These are phyloP conservation scores for Numenius phaeopus DNA, from an alignment of 2,797 vertebrate genomes.

Conservation along the genomic window DNA sequence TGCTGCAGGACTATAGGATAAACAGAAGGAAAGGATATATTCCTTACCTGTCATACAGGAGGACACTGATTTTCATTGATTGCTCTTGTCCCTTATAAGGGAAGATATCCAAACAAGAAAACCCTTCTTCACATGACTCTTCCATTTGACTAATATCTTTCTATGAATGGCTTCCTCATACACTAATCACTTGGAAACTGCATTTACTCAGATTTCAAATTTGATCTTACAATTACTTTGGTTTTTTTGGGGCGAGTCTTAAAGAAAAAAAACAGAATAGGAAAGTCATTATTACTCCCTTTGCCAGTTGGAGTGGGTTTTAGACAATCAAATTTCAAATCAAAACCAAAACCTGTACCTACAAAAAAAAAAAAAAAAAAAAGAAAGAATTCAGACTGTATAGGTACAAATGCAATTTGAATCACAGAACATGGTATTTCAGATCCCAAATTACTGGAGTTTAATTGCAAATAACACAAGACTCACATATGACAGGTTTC, in stretches of 20 bases:
- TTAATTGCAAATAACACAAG: constrained; percentile 9
- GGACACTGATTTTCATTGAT: neutral
- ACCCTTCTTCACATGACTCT: neutral
- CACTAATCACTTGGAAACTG: neutral
- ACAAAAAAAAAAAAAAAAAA: neutral
- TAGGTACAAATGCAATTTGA: neutral
- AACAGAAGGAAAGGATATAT: neutral
- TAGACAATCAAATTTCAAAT: neutral
- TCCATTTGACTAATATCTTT: neutral
- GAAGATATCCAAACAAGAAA: neutral
- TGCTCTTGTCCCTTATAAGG: neutral
- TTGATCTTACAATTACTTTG: neutral
- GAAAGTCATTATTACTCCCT: neutral
- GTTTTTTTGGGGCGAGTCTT: neutral
- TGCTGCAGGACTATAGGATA: neutral
- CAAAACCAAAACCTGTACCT: neutral
- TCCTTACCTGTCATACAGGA: neutral
- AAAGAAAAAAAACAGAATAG: neutral
- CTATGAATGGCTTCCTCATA: neutral
- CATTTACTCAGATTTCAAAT: neutral
- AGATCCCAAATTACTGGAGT: neutral
- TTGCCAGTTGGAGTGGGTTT: neutral
- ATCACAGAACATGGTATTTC: neutral
- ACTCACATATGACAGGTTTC: neutral
- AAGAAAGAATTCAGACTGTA: neutral